phyloP scores from a whole-genome alignment of 2,888 invertebrate genomes.

The Microplitis manilae region DNA sequence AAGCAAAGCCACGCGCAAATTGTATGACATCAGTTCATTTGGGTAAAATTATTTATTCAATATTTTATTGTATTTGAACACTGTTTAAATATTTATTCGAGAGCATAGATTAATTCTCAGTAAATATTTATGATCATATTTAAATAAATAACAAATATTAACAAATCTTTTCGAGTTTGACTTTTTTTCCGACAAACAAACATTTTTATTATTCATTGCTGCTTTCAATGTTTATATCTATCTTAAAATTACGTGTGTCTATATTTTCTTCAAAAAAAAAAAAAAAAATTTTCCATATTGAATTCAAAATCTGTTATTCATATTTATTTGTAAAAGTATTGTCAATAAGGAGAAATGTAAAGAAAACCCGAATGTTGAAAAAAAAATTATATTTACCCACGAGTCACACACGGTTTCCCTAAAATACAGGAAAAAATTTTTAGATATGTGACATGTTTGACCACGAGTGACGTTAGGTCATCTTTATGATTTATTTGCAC shows the following conservation, averaged over 20 bases:
- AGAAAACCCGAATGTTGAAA: too few relatives aligned
- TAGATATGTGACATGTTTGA: background rate
- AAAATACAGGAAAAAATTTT: slow-evolving; percentile 12
- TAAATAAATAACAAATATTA: background rate
- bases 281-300: too few relatives aligned
- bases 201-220: background rate
- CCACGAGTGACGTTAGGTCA: slow-evolving; percentile 8
- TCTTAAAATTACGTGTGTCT: too few relatives aligned
- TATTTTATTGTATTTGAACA: background rate
- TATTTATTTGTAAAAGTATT: too few relatives aligned
- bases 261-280: too few relatives aligned
- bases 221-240: background rate
- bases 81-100: background rate
- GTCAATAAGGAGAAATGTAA: too few relatives aligned
- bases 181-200: background rate
- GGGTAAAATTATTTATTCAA: background rate
- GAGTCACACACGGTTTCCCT: background rate
- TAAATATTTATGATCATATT: background rate
- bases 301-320: too few relatives aligned
- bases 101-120: background rate
- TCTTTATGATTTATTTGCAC: slow-evolving; percentile 24
- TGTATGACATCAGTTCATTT: background rate
- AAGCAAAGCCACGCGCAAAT: background rate
- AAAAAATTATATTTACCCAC: background rate
- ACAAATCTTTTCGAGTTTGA: background rate